Conservation (phyloP, 2,113 vertebrate genomes). For the Oncorhynchus nerka region DNA sequence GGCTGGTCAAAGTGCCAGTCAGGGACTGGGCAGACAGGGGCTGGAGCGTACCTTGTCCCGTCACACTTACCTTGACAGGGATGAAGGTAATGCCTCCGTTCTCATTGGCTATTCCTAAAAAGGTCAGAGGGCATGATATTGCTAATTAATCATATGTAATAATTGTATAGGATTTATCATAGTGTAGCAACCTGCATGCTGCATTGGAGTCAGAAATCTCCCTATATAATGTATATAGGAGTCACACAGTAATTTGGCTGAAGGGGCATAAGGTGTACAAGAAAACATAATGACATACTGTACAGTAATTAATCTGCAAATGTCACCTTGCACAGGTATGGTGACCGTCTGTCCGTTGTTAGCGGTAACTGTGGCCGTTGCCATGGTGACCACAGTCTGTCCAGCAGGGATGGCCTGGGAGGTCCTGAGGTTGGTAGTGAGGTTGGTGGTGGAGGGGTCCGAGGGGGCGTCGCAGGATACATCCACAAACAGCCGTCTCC, state of each 20-base stretch:
- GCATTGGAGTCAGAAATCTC: too few relatives aligned
- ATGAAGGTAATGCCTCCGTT: conserved; percentile 83
- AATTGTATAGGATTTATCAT: too few relatives aligned
- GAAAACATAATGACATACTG: too few relatives aligned
- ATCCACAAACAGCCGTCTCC: conserved; percentile 73
- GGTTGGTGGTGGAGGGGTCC: conserved; percentile 71
- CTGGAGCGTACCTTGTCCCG: conserved; percentile 77
- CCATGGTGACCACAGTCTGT: conserved; percentile 85
- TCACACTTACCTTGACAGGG: conserved; percentile 73
- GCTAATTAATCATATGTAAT: neutral
- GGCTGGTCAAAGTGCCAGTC: conserved; percentile 54
- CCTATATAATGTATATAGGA: too few relatives aligned
- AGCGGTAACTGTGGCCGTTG: conserved; percentile 81
- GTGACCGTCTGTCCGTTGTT: conserved; percentile 77
- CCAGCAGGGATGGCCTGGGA: conserved; percentile 73
- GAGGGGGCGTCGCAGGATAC: conserved; percentile 31
- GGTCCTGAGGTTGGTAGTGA: conserved; percentile 45
- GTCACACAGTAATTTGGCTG: too few relatives aligned
- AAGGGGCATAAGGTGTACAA: too few relatives aligned
- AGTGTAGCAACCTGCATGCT: too few relatives aligned
- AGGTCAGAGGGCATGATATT: conserved; percentile 21
- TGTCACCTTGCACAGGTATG: conserved; percentile 82
- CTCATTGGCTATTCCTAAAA: conserved; percentile 89
- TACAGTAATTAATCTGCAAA: neutral
- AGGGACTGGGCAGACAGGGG: conserved; percentile 75